phyloP scores from a whole-genome alignment of 2,888 invertebrate species.

The Drosophila pseudotakahashii region DNA sequence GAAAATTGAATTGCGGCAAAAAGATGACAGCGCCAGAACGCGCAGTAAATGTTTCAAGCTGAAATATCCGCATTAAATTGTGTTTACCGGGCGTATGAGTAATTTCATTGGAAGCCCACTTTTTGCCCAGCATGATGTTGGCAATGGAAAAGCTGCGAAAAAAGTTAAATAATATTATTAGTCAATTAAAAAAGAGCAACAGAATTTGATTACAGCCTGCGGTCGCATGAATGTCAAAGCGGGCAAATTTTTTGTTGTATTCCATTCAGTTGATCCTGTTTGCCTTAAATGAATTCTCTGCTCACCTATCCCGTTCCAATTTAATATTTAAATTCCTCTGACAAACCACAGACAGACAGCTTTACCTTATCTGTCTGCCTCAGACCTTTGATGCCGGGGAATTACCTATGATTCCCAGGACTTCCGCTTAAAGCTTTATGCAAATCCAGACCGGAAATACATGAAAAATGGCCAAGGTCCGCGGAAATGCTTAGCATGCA shows the following conservation, averaged over 20 bases:
- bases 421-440: constrained; percentile 39
- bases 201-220: constrained; percentile 20
- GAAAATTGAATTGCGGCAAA: constrained; percentile 71
- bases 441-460: constrained; percentile 32
- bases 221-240: constrained; percentile 27
- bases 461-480: constrained; percentile 36
- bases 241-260: constrained; percentile 7
- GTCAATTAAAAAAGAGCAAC: constrained; percentile 34
- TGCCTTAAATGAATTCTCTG: constrained; percentile 11
- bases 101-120: constrained; percentile 8
- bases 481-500: constrained; percentile 35
- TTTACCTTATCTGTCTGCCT: constrained; percentile 31
- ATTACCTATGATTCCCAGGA: constrained; percentile 28
- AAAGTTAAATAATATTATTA: constrained; percentile 32
- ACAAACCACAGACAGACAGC: constrained; percentile 2
- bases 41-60: constrained; percentile 31
- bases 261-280: constrained; percentile 20
- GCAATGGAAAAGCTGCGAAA: background rate
- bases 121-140: constrained; percentile 1
- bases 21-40: constrained; percentile 37
- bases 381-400: constrained; percentile 6
- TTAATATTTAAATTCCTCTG: constrained; percentile 26
- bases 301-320: constrained; percentile 13
- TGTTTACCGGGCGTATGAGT: constrained; percentile 32
- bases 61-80: constrained; percentile 35